Conservation (phyloP, 1,140 invertebrate species). For the Eulimnadia texana region DNA sequence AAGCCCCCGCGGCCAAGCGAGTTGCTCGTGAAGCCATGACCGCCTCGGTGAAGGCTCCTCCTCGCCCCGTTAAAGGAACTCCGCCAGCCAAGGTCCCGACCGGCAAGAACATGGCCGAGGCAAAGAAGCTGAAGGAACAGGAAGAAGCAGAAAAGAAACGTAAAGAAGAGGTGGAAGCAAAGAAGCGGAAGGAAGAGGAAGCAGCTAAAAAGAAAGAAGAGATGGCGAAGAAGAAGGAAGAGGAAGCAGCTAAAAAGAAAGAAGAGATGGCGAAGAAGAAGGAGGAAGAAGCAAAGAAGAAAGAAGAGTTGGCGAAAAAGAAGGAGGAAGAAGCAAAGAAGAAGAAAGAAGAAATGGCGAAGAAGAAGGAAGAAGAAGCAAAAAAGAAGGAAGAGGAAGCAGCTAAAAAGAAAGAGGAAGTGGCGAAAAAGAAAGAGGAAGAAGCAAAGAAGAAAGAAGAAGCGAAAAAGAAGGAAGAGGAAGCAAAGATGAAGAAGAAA, state of each 20-base stretch:
- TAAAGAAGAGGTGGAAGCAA: neutral
- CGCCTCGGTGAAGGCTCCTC: neutral
- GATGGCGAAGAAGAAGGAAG: neutral
- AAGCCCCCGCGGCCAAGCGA: neutral
- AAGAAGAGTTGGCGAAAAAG: neutral
- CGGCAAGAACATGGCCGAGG: neutral
- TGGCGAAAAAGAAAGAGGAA: neutral
- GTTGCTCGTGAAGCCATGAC: neutral
- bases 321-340: neutral
- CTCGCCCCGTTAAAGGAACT: no score
- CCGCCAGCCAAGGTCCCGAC: neutral
- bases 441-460: neutral
- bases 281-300: neutral
- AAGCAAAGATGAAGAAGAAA: neutral
- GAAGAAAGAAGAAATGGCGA: constrained; percentile 9
- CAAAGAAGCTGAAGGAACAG: neutral
- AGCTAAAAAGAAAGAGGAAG: neutral
- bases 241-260: neutral
- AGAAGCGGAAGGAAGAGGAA: neutral
- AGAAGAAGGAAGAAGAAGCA: constrained; percentile 9
- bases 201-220: neutral
- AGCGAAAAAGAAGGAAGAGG: neutral
- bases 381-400: neutral
- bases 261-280: constrained; percentile 3
- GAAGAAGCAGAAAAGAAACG: neutral